A percentile compares a stretch with the other conserved stretches of the same genome.
phyloP scores from a whole-genome alignment of 1,140 invertebrate genomes.

The Calephelis virginiensis region DNA sequence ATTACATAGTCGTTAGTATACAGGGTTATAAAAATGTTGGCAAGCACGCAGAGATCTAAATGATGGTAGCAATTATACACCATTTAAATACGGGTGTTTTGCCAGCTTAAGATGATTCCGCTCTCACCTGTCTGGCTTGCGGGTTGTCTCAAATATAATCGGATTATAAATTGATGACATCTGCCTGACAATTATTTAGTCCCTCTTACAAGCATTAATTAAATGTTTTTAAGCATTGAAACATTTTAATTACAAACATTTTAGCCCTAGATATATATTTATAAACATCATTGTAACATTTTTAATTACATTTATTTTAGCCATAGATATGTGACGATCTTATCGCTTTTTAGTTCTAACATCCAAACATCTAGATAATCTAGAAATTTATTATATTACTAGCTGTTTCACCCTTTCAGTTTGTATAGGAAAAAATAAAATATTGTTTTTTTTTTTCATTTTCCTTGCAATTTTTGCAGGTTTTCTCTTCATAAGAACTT shows the following conservation, averaged over 20 bases:
- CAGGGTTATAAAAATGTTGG: not conserved
- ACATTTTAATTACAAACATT: not conserved
- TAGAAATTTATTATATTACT: too few species aligned
- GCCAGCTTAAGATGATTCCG: not conserved
- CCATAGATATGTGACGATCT: too few species aligned
- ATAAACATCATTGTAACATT: too few species aligned
- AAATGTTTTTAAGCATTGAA: not conserved
- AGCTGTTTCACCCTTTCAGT: too few species aligned
- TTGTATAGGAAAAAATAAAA: too few species aligned
- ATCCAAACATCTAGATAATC: too few species aligned
- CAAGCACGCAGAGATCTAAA: constrained; percentile 2
- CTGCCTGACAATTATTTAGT: not conserved
- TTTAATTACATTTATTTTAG: too few species aligned
- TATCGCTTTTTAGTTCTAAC: too few species aligned
- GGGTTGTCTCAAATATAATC: not conserved
- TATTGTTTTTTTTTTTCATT: too few species aligned
- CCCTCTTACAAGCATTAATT: not conserved
- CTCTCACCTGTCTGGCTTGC: constrained; percentile 8
- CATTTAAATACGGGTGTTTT: constrained; percentile 4
- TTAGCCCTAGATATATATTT: not conserved
- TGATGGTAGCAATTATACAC: not conserved
- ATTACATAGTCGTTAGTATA: not conserved
- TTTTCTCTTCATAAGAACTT: too few species aligned
- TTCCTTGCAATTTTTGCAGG: too few species aligned
- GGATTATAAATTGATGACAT: not conserved